Conservation (phyloP, 2,888 invertebrate species). For the Itoplectis maculator region DNA sequence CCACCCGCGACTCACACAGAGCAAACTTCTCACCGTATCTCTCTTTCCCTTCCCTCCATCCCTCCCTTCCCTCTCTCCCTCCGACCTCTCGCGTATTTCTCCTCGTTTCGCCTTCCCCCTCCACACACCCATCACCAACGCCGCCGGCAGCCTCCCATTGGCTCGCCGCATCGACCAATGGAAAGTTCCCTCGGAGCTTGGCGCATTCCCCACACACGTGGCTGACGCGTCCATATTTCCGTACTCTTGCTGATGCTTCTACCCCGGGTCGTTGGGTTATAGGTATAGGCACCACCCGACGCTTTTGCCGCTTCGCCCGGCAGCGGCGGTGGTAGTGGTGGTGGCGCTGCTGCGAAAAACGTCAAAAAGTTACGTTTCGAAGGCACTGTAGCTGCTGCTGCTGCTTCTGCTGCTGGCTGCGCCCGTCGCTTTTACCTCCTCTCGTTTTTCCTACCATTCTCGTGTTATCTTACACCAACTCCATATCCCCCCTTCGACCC, state of each 20-base stretch:
- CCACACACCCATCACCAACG: conserved; percentile 3
- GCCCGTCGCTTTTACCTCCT: conserved; percentile 62
- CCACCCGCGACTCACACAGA: no score
- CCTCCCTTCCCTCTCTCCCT: no score
- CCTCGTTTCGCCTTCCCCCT: conserved; percentile 61
- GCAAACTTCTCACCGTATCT: no score
- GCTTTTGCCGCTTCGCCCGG: conserved; percentile 27
- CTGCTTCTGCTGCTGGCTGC: conserved; percentile 63
- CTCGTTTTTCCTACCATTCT: conserved; percentile 44
- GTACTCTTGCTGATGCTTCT: conserved; percentile 52
- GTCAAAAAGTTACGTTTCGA: conserved; percentile 79
- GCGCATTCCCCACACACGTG: conserved; percentile 83
- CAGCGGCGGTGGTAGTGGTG: neutral
- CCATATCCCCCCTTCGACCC: no score
- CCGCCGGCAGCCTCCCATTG: conserved; percentile 49
- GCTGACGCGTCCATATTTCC: conserved; percentile 81
- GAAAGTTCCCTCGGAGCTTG: conserved; percentile 68
- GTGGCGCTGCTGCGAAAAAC: conserved; percentile 75
- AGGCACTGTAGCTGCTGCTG: conserved; percentile 19
- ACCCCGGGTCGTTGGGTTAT: conserved; percentile 6
- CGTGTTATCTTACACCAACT: conserved; percentile 20
- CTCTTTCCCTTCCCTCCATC: no score
- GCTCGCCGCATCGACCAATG: conserved; percentile 74
- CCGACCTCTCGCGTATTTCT: conserved; percentile 40
- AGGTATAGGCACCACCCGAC: no score